These are phyloP conservation scores for Caenorhabditis sulstoni DNA, from an alignment of 2,888 invertebrate genomes.

Conservation along the genomic window DNA sequence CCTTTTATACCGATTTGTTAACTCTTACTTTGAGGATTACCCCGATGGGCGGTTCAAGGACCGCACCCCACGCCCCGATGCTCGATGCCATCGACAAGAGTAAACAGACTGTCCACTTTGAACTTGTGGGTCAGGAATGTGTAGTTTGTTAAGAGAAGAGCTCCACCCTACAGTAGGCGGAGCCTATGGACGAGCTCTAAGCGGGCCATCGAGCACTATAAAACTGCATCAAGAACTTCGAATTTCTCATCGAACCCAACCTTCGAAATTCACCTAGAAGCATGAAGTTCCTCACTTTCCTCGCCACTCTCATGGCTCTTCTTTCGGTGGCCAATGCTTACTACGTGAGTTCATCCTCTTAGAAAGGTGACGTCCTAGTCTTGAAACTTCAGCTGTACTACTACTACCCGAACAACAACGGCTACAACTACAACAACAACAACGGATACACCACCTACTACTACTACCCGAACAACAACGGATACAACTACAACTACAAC, in stretches of 20 bases:
- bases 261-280: constrained; percentile 8
- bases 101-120: constrained; percentile 49
- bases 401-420: constrained; percentile 52
- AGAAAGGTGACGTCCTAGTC: too few species aligned
- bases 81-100: constrained; percentile 32
- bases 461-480: constrained; percentile 46
- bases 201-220: constrained; percentile 27
- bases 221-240: constrained; percentile 4
- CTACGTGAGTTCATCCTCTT: constrained; percentile 58
- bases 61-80: neutral
- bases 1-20: constrained; percentile 23
- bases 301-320: constrained; percentile 39
- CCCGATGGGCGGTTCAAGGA: constrained; percentile 18
- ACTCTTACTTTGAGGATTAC: neutral
- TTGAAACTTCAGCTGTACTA: constrained; percentile 45
- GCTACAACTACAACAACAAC: constrained; percentile 23
- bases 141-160: constrained; percentile 11
- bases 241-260: neutral
- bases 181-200: constrained; percentile 1
- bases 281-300: constrained; percentile 45
- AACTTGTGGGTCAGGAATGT: constrained; percentile 43
- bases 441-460: constrained; percentile 44
- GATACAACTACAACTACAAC: constrained; percentile 43
- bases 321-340: constrained; percentile 50
- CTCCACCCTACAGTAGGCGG: constrained; percentile 16